Conservation (phyloP, 2,113 vertebrate species). For the Azemiops feae region DNA sequence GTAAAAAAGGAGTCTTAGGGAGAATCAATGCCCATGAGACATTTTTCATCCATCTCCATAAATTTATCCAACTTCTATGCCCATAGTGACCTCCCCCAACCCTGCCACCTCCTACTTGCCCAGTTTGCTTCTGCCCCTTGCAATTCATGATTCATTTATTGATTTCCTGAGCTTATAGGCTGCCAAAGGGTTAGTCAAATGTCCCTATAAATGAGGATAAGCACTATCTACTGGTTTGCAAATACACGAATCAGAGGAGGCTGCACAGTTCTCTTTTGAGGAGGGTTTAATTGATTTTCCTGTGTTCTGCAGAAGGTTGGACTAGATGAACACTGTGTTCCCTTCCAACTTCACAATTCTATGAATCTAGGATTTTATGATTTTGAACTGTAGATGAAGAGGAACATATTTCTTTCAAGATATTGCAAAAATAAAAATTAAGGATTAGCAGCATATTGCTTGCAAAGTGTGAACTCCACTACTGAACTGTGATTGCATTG, state of each 20-base stretch:
- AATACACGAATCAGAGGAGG: background rate
- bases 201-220: background rate
- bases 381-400: background rate
- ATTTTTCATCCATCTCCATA: background rate
- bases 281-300: background rate
- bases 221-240: background rate
- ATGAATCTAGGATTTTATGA: background rate
- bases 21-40: background rate
- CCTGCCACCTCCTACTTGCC: background rate
- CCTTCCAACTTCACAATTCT: background rate
- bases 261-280: background rate
- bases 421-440: background rate
- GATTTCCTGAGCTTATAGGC: background rate
- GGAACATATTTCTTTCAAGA: background rate
- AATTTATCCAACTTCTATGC: background rate
- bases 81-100: background rate
- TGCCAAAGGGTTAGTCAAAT: background rate
- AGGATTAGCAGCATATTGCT: background rate
- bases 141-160: background rate
- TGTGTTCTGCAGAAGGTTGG: background rate
- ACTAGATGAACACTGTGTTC: background rate
- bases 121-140: background rate
- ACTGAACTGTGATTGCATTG: background rate
- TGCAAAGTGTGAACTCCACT: background rate
- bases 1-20: constrained; percentile 28